Base-by-base conservation (phyloP, 2,888 invertebrate species). In the Agrochola litura region DNA sequence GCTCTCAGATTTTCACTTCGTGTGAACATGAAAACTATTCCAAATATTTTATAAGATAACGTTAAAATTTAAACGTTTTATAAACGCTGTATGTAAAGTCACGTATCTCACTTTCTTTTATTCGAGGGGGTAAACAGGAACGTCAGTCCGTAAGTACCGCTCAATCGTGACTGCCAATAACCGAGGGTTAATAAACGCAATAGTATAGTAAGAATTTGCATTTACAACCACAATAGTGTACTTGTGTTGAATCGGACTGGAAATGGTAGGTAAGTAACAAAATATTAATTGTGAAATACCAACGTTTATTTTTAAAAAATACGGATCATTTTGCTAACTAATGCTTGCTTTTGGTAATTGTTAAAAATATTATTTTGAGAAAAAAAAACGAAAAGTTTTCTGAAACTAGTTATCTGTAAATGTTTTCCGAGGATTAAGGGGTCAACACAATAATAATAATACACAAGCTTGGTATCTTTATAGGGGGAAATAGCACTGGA, bases 81-180 rank as follows among this genome's bases (percentile, higher is more conserved):
- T 64, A 43, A 70, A 70, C 37, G 0, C 16, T n/a, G 43, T 77
- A 86, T 86, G 82, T 79, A 66, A 76, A 77, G 76, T 80, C 86
- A 86, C 86, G 86, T 87, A 75, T 71, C 76, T 58, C 65, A 73
- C 83, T 85, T 85, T 87, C 86, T 82, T 86, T 85, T 77, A 80
- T 79, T 80, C 52, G 25, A 61, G 37, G 66, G 58, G 73, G 72
- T 82, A 76, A 77, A 75, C 81, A 87, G 65, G 60, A 68, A 67
- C 73, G 63, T 81, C 74, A 74, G 73, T 75, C 43, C 52, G 12
- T 78, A 77, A 82, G 83, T 82, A 80, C 83, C 81, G 77, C 74
- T 74, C 76, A 86, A 72, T 65, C 87, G 86, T 86, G 86, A 77
- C 86, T 64, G 49, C 56, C 79, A 86, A 86, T 87, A 81, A 79